Evolutionary conservation across 2,888 invertebrate species (phyloP).

Genomic region (Cryptus viduatorius): DNA sequence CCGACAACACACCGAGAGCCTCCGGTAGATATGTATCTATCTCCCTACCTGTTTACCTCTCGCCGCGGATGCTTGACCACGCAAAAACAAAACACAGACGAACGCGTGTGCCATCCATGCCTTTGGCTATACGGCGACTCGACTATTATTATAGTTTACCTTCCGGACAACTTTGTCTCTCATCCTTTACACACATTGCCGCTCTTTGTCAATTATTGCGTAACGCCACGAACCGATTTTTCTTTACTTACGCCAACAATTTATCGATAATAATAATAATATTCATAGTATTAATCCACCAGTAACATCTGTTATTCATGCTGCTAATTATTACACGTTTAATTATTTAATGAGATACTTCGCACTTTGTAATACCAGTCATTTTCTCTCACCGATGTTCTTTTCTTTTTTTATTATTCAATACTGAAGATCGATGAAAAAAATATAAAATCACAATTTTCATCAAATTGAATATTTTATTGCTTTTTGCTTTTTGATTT

Average conservation of each 20-base stretch:
- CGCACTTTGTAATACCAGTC: no score
- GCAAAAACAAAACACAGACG: slow-evolving; percentile 65
- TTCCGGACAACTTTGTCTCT: slow-evolving; percentile 25
- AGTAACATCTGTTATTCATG: no score
- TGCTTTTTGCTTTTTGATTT: no score
- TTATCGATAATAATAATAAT: slow-evolving; percentile 32
- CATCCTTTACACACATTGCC: neutral
- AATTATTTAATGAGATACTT: no score
- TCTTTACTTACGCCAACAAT: neutral
- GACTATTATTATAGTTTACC: slow-evolving; percentile 65
- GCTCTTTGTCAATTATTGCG: slow-evolving; percentile 30
- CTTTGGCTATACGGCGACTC: slow-evolving; percentile 59
- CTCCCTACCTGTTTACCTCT: slow-evolving; percentile 64
- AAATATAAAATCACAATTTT: no score
- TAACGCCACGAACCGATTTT: slow-evolving; percentile 28
- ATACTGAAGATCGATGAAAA: no score
- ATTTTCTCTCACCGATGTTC: no score
- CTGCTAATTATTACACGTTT: no score
- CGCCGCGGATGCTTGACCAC: slow-evolving; percentile 63
- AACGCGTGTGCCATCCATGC: slow-evolving; percentile 46
- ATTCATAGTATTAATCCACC: no score
- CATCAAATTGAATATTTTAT: no score
- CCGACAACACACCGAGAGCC: no score
- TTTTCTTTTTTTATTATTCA: no score
- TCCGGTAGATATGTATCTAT: slow-evolving; percentile 7